Base-by-base conservation (phyloP, 1,140 invertebrate genomes). In the Penaeus japonicus region DNA sequence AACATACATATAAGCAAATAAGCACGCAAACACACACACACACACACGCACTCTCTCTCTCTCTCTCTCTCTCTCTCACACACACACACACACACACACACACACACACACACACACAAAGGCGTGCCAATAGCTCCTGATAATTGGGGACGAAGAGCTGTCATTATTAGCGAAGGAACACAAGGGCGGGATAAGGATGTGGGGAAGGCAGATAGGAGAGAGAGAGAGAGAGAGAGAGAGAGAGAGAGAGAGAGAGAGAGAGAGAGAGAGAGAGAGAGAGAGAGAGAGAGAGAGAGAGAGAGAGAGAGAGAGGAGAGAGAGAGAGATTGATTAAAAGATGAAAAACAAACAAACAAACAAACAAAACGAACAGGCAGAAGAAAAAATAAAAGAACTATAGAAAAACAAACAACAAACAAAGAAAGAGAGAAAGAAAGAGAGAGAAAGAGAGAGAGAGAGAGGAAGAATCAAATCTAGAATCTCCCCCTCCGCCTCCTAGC, bases 41-140 rank as follows among this genome's bases (percentile, higher is more conserved):
- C n/a, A 84, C 62, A 84, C 62, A 84, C 62, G 70, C 62, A 83
- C 59, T 62, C 59, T 62, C 59, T 65, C 59, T 55, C n/a, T 77
- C 70, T 65, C 57, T 65, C 79, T n/a, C 47, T 59, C 35, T 59
- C 10, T 59, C 47, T 30, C 17, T 2, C 18, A 15, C 22, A 83
- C 17, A 62, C 80, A 32, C 17, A 32, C 18, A 24, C 27, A 82
- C 35, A 32, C 55, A 82, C 30, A 57, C 57, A 82, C 30, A 24
- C 20, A 82, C 32, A 82, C 57, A 57, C 35, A 59, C 20, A 57
- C 35, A 59, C 27, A 57, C n/a, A 32, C 30, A 59, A 32, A 47
- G 22, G 30, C 27, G 27, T 30, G 57, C 32, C 20, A 32, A 59
- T 57, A 82, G 59, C 15, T 47, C 47, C 47, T 47, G 47, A 47